phyloP scores from a whole-genome alignment of 2,797 vertebrate species.

The Melanotaenia nigrans region DNA sequence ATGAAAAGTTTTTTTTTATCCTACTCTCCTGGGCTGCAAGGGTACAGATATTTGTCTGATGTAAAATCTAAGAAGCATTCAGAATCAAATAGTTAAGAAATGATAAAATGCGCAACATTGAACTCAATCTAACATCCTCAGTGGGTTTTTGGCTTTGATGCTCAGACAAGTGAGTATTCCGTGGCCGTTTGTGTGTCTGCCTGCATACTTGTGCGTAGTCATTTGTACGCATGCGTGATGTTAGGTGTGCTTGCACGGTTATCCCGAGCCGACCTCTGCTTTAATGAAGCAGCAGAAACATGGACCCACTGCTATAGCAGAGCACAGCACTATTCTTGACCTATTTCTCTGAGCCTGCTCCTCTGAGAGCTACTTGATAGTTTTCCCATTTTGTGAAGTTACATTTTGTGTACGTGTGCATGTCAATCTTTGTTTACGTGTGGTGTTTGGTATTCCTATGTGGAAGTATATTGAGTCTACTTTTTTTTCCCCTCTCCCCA shows the following conservation, averaged over 20 bases:
- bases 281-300: conserved; percentile 68
- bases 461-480: conserved; percentile 30
- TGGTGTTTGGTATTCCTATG: conserved; percentile 37
- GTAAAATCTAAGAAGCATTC: conserved; percentile 40
- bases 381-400: conserved; percentile 64
- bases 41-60: conserved; percentile 49
- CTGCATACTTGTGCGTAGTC: background rate
- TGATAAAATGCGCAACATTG: conserved; percentile 35
- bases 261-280: conserved; percentile 64
- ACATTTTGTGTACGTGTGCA: conserved; percentile 33
- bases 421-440: conserved; percentile 39
- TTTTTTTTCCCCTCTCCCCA: background rate
- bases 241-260: conserved; percentile 21
- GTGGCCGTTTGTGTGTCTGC: conserved; percentile 6
- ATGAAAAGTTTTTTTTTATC: conserved; percentile 13
- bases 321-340: conserved; percentile 70
- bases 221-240: background rate
- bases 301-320: conserved; percentile 52
- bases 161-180: conserved; percentile 15
- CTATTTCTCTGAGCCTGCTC: conserved; percentile 67
- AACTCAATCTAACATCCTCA: conserved; percentile 34
- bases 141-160: conserved; percentile 35
- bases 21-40: conserved; percentile 12
- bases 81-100: conserved; percentile 52
- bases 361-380: conserved; percentile 63